Conservation (phyloP, 2,113 vertebrate species). For the Corythoichthys intestinalis region DNA sequence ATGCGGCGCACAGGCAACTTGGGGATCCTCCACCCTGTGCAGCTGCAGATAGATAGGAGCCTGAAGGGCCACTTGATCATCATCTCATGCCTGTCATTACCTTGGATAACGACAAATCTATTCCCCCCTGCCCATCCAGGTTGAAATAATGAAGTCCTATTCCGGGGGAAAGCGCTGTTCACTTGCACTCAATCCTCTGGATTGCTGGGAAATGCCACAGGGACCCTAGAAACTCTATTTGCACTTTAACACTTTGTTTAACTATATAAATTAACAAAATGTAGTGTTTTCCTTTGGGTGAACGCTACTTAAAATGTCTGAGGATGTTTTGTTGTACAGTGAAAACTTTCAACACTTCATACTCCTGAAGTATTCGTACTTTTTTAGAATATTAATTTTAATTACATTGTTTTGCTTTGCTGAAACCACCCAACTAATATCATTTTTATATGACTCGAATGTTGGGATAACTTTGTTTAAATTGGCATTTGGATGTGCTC, state of each 20-base stretch:
- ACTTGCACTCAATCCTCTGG: slow-evolving; percentile 14
- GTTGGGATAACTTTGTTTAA: too few species aligned
- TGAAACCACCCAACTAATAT: too few species aligned
- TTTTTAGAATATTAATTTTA: too few species aligned
- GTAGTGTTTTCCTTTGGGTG: background rate
- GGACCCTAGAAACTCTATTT: slow-evolving; percentile 7
- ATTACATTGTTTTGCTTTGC: too few species aligned
- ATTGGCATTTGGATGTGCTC: too few species aligned
- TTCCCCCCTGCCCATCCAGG: background rate
- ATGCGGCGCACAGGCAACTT: background rate
- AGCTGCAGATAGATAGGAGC: slow-evolving; percentile 1
- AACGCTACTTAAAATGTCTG: background rate
- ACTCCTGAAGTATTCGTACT: background rate
- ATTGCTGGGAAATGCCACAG: slow-evolving; percentile 11
- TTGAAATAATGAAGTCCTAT: background rate
- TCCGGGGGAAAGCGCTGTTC: slow-evolving; percentile 4
- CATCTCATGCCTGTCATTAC: slow-evolving; percentile 12
- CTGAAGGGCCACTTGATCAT: slow-evolving; percentile 18
- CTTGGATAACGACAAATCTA: slow-evolving; percentile 15
- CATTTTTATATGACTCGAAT: too few species aligned
- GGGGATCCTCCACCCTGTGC: background rate
- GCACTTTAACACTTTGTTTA: slow-evolving; percentile 16
- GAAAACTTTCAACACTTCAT: background rate
- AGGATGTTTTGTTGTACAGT: background rate
- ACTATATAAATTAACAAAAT: slow-evolving; percentile 33